phyloP scores from a whole-genome alignment of 1,140 invertebrate species.

The Drosophila ficusphila region DNA sequence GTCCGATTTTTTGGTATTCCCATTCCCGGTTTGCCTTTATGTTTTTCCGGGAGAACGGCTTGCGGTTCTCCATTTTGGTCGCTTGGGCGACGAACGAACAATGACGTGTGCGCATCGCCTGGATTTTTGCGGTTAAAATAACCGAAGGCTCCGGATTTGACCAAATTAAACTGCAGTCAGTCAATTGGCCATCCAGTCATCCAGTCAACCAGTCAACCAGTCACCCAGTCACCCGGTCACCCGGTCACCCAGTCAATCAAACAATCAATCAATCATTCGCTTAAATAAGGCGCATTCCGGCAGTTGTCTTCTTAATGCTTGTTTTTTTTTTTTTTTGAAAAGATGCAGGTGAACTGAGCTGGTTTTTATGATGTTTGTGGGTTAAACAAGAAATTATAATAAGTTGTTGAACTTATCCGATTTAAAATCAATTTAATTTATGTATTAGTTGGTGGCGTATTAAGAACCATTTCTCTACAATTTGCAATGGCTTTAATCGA shows the following conservation, averaged over 20 bases:
- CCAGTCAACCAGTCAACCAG: too few species aligned
- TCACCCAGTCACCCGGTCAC: too few species aligned
- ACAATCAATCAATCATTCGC: slow-evolving; percentile 25
- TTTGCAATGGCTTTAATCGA: not conserved
- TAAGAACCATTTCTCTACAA: not conserved
- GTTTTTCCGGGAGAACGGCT: not conserved
- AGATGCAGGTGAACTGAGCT: not conserved
- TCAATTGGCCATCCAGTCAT: slow-evolving; percentile 14
- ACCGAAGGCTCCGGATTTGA: not conserved
- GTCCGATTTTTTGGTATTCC: not conserved
- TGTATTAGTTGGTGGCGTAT: too few species aligned
- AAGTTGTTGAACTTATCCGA: too few species aligned
- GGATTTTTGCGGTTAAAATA: slow-evolving; percentile 1
- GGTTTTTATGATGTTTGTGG: not conserved
- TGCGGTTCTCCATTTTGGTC: too few species aligned
- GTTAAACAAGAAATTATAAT: too few species aligned
- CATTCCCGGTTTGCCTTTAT: too few species aligned
- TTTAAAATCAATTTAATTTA: too few species aligned
- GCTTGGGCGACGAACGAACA: not conserved
- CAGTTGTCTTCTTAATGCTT: not conserved
- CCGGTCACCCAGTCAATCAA: not conserved
- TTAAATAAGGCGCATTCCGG: slow-evolving; percentile 2
- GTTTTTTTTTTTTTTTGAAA: not conserved
- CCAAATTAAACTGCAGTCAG: slow-evolving; percentile 20
- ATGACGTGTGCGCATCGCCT: not conserved